These are phyloP conservation scores for Urophycis tenuis DNA, from an alignment of 2,797 vertebrate species.

Conservation along the genomic window DNA sequence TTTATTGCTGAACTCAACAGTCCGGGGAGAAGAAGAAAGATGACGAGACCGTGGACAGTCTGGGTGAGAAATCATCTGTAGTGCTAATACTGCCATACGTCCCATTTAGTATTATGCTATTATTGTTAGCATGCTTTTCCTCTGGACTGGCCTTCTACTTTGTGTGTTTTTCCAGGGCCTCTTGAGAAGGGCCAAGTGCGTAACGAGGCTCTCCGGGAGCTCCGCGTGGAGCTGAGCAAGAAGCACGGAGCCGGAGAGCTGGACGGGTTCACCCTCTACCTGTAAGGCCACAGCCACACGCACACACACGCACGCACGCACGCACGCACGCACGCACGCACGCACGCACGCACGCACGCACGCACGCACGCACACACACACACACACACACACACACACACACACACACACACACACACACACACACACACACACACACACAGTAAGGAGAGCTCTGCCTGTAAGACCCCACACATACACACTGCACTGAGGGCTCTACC, in stretches of 20 bases:
- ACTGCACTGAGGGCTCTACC: no score
- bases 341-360: no score
- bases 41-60: constrained; percentile 96
- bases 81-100: no score
- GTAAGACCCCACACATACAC: no score
- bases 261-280: constrained; percentile 93
- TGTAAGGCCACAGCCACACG: constrained; percentile 67
- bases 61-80: constrained; percentile 73
- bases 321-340: not conserved
- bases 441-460: no score
- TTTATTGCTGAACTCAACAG: constrained; percentile 56
- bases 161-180: constrained; percentile 71
- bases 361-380: not conserved
- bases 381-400: constrained; percentile 1
- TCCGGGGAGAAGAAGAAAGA: constrained; percentile 99
- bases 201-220: constrained; percentile 89
- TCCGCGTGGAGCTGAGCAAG: constrained; percentile 95
- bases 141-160: not conserved
- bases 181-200: constrained; percentile 97
- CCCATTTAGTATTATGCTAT: not conserved
- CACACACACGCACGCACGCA: constrained; percentile 1
- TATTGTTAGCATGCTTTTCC: not conserved
- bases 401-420: constrained; percentile 1
- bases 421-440: not conserved
- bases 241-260: constrained; percentile 89